Conservation (phyloP, 1,140 invertebrate species). For the Lanistes nyassanus region DNA sequence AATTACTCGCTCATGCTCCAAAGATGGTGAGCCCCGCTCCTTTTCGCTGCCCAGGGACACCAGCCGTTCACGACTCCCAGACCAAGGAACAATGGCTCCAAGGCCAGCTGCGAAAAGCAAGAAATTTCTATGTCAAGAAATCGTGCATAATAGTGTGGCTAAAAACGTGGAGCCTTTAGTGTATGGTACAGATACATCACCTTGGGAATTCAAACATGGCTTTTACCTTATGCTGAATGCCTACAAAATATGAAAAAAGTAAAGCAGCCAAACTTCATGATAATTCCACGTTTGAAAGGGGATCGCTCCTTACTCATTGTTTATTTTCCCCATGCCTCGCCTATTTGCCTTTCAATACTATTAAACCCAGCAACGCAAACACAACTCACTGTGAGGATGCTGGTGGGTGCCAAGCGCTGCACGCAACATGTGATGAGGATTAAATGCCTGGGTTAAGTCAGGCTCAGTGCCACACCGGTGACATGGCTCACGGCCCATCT, state of each 20-base stretch:
- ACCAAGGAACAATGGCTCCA: constrained; percentile 5
- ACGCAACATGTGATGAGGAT: constrained; percentile 51
- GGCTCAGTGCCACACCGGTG: constrained; percentile 46
- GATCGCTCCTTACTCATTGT: no score
- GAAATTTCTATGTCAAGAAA: no score
- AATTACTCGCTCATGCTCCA: constrained; percentile 39
- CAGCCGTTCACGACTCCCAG: constrained; percentile 41
- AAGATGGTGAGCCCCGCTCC: constrained; percentile 18
- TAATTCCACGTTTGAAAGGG: no score
- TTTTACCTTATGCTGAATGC: no score
- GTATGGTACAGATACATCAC: no score
- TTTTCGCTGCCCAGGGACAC: constrained; percentile 47
- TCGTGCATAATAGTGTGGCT: no score
- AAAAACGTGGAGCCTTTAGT: no score
- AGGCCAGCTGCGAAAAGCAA: neutral
- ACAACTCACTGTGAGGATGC: neutral
- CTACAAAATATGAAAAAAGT: no score
- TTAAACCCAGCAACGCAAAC: neutral
- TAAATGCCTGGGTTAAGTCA: constrained; percentile 20
- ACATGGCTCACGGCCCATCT: constrained; percentile 26
- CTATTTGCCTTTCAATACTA: neutral
- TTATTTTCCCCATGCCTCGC: no score
- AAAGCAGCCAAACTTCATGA: no score
- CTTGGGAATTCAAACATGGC: no score
- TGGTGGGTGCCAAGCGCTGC: constrained; percentile 15